A percentile compares a stretch with the other conserved stretches of the same genome.
These are phyloP conservation scores for Periophthalmus modestus DNA, from an alignment of 2,113 vertebrate species.

Conservation along the genomic window DNA sequence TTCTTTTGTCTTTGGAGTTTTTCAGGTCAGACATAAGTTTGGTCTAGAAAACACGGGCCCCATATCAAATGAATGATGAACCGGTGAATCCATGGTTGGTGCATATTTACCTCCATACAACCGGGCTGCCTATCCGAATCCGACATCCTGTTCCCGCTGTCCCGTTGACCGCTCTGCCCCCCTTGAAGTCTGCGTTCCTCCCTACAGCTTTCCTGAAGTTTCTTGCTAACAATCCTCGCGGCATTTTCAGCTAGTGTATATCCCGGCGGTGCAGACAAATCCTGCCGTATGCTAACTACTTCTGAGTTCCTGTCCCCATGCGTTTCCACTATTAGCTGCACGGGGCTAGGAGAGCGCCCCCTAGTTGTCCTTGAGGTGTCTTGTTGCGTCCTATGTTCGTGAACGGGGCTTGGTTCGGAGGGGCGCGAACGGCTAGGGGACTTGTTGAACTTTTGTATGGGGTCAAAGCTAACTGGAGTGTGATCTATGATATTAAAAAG, in stretches of 20 bases:
- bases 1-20: conserved; percentile 25
- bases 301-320: conserved; percentile 87
- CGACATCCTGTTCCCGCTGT: conserved; percentile 61
- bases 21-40: conserved; percentile 28
- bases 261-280: conserved; percentile 90
- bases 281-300: conserved; percentile 84
- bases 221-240: conserved; percentile 92
- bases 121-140: conserved; percentile 77
- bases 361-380: conserved; percentile 78
- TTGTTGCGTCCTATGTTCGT: conserved; percentile 67
- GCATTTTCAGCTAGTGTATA: conserved; percentile 90
- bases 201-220: conserved; percentile 88
- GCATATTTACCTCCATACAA: conserved; percentile 91
- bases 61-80: conserved; percentile 50
- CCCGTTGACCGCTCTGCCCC: conserved; percentile 72
- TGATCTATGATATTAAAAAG: conserved; percentile 99
- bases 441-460: conserved; percentile 84
- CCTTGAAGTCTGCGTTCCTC: conserved; percentile 83
- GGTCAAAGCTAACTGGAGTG: conserved; percentile 84
- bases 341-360: conserved; percentile 92
- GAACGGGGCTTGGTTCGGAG: conserved; percentile 50
- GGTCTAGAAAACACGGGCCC: conserved; percentile 55
- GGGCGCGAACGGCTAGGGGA: conserved; percentile 85
- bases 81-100: conserved; percentile 40
- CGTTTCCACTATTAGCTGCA: conserved; percentile 81